phyloP scores from a whole-genome alignment of 1,140 invertebrate species.

The Drosophila obscura region DNA sequence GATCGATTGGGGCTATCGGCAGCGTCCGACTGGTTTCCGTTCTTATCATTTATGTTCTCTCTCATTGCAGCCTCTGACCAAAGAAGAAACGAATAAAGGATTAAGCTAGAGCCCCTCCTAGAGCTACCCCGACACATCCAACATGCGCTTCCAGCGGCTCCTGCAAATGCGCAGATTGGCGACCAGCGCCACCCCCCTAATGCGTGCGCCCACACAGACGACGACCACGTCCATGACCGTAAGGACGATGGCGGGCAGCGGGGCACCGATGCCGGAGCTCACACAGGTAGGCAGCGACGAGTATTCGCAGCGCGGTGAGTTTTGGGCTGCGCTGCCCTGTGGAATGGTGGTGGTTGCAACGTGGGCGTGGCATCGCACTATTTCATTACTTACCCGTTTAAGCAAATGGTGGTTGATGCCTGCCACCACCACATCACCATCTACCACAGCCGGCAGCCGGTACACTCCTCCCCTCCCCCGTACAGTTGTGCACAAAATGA shows the following conservation, averaged over 20 bases:
- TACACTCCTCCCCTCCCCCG: too few relatives aligned
- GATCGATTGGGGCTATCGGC: neutral
- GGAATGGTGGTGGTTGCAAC: conserved; percentile 8
- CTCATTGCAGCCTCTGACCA: too few relatives aligned
- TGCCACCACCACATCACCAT: neutral
- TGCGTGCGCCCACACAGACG: conserved; percentile 31
- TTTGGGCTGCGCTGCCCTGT: conserved; percentile 3
- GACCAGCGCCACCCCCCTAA: conserved; percentile 47
- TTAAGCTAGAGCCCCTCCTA: too few relatives aligned
- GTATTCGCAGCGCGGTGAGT: conserved; percentile 26
- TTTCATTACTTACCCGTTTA: neutral
- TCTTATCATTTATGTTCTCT: too few relatives aligned
- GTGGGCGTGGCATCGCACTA: conserved; percentile 10
- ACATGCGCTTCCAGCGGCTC: conserved; percentile 64
- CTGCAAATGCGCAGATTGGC: conserved; percentile 72
- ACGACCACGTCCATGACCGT: conserved; percentile 28
- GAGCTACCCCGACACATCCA: too few relatives aligned
- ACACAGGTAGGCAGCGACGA: conserved; percentile 52
- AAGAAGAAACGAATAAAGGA: too few relatives aligned
- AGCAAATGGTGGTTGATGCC: conserved; percentile 53
- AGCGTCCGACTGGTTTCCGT: neutral
- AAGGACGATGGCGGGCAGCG: conserved; percentile 71
- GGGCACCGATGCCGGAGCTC: conserved; percentile 59
- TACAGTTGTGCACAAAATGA: too few relatives aligned
- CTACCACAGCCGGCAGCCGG: neutral